These are phyloP conservation scores for Anniella stebbinsi DNA, from an alignment of 2,797 vertebrate species.

Conservation along the genomic window DNA sequence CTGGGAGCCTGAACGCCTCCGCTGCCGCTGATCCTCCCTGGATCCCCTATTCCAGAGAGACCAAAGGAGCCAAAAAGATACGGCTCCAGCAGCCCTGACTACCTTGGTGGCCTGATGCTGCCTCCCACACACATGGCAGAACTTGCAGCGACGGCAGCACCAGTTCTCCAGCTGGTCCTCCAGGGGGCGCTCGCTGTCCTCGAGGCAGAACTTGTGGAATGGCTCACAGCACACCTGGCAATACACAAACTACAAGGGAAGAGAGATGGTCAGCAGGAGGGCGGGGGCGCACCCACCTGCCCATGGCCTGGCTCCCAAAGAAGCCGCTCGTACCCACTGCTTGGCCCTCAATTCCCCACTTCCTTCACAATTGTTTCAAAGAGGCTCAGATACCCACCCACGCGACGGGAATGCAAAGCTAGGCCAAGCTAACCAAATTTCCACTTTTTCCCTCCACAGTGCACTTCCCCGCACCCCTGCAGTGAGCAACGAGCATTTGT, in stretches of 20 bases:
- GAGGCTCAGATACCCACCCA: not conserved
- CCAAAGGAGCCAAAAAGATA: no score
- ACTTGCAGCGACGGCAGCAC: conserved; percentile 97
- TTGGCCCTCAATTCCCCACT: not conserved
- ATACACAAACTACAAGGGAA: conserved; percentile 90
- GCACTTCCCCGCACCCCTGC: not conserved
- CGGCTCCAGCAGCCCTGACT: conserved; percentile 9
- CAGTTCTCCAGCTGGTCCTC: conserved; percentile 99
- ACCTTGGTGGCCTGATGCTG: conserved; percentile 92
- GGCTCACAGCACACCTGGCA: conserved; percentile 99
- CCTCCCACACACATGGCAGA: conserved; percentile 96
- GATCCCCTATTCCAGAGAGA: not conserved
- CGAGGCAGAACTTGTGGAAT: conserved; percentile 98
- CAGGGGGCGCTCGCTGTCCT: conserved; percentile 95
- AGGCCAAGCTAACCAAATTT: not conserved
- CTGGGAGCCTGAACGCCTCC: no score
- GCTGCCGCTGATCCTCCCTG: not conserved
- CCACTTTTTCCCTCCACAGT: not conserved
- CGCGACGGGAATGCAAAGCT: not conserved
- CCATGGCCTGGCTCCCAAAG: not conserved
- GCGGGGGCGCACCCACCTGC: not conserved
- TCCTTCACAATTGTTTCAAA: not conserved
- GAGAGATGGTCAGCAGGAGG: not conserved
- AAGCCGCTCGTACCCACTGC: no score
- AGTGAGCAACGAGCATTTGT: not conserved